Percentiles rank a stretch among this genome's conserved stretches.
Conservation (phyloP, 2,113 vertebrate species). For the Anas platyrhynchos region DNA sequence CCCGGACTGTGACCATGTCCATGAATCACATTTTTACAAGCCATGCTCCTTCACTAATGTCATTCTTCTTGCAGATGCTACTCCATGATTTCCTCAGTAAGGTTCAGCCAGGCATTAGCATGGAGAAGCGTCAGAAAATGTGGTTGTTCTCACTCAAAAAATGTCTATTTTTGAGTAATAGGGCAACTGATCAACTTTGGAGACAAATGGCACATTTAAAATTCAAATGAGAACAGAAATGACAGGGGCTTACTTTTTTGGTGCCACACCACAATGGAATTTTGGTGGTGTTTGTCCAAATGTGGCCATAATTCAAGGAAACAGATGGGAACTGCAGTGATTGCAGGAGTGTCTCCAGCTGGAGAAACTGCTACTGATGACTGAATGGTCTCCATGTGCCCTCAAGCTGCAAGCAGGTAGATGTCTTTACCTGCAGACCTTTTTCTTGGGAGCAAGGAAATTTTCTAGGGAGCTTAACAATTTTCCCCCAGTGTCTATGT, state of each 20-base stretch:
- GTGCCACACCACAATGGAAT: neutral
- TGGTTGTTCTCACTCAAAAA: neutral
- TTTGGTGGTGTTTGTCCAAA: neutral
- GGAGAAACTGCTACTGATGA: neutral
- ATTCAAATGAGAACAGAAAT: neutral
- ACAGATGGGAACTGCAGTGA: neutral
- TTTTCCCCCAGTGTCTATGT: neutral
- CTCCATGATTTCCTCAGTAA: neutral
- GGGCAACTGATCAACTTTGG: neutral
- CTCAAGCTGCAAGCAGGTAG: neutral
- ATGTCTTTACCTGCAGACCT: neutral
- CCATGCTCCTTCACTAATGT: neutral
- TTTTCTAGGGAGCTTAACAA: neutral
- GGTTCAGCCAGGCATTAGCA: neutral
- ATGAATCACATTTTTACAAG: neutral
- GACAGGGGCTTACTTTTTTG: neutral
- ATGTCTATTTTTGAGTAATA: neutral
- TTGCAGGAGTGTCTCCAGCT: neutral
- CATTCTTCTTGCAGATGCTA: conserved; percentile 7
- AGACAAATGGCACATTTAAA: neutral
- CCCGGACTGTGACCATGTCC: neutral
- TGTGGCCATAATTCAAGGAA: neutral
- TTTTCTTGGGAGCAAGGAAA: neutral
- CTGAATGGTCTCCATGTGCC: neutral
- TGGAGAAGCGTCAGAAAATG: neutral